Conservation (phyloP, 2,888 invertebrate species). For the Cephalotes varians region DNA sequence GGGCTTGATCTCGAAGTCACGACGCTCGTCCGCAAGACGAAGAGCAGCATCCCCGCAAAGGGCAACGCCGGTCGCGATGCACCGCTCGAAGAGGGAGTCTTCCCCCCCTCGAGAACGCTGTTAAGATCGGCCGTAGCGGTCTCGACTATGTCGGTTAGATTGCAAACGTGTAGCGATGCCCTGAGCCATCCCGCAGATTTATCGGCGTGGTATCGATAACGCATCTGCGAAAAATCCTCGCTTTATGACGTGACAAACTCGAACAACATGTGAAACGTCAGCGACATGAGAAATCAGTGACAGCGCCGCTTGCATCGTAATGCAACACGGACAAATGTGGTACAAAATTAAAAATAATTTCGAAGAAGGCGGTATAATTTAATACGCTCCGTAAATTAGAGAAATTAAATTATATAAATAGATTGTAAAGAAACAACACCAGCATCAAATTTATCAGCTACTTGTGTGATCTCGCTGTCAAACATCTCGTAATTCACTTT, state of each 20-base stretch:
- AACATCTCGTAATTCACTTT: background rate
- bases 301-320: background rate
- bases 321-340: background rate
- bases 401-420: background rate
- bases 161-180: conserved; percentile 25
- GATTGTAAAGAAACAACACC: background rate
- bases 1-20: conserved; percentile 49
- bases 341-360: background rate
- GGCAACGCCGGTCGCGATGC: conserved; percentile 18
- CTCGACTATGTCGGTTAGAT: conserved; percentile 46
- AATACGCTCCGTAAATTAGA: background rate
- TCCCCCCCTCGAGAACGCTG: background rate
- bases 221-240: background rate
- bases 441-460: background rate
- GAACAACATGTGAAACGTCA: conserved; percentile 1
- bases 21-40: conserved; percentile 37
- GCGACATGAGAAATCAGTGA: background rate
- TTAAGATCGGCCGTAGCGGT: conserved; percentile 21
- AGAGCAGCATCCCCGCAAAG: conserved; percentile 43
- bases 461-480: background rate
- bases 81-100: background rate
- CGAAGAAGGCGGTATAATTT: background rate
- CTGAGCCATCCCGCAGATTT: conserved; percentile 8
- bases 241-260: background rate
- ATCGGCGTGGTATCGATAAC: background rate